Base-by-base conservation (phyloP, 2,888 invertebrate species). In the Catonia carolina region DNA sequence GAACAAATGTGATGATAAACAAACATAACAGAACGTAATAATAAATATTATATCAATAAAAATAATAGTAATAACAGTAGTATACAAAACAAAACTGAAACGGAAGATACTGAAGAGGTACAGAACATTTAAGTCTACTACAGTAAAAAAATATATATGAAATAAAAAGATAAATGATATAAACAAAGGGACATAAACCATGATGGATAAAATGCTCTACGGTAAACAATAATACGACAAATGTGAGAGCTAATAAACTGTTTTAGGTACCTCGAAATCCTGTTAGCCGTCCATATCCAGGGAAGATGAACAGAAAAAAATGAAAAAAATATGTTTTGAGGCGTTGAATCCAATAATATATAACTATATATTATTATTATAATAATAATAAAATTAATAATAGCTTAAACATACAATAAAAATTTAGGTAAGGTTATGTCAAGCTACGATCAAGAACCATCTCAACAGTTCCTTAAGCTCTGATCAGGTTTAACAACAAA, bases 241-340 rank as follows among this genome's bases (percentile, higher is more conserved):
- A 54, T 58, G 59, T 61, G 58, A 54, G 58, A 58, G 53, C 58
- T 58, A 58, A 50, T 56, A 60, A 61, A 37, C 54, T 31, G 52
- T 73, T 72, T 71, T 75, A 63, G 64, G 78, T 88, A 88, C 88
- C 88, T 88, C 88, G 82, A 87, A 88, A 82, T 88, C 88, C 88
- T 84, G 81, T 73, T 77, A 78, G 78, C 79, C 79, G 80, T 76
- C 78, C 59, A 51, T 48, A 62, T 63, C 64, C 62, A 53, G 39
- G 50, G 53, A 56, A 61, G 48, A 63, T 60, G 58, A 63, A 60
- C 50, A 60, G 77, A 76, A 75, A 80, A 82, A 80, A 83, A 71
- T 58, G 56, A 60, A 57, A 61, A 61, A 60, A 71, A 27, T 39
- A 41, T 35, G 37, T 52, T 52, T 31, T 39, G 37, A 52, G 31